A percentile compares a stretch with the other conserved stretches of the same genome.
phyloP scores from a whole-genome alignment of 2,888 invertebrate genomes.

The Drosophila cyrtoloma region DNA sequence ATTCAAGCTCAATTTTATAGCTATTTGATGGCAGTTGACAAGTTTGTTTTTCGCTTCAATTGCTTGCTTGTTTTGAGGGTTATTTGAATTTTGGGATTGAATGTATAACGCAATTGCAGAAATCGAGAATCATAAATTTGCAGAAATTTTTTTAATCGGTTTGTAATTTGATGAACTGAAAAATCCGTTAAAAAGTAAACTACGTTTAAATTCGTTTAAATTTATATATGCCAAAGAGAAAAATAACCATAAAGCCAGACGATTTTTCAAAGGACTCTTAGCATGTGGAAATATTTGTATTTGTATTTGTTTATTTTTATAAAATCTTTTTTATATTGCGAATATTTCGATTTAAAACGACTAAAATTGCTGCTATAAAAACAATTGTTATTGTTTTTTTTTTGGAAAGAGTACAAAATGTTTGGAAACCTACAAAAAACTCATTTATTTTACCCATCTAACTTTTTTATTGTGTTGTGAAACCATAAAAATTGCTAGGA shows the following conservation, averaged over 20 bases:
- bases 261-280: neutral
- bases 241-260: neutral
- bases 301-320: neutral
- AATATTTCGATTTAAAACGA: neutral
- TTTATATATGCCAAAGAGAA: neutral
- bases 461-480: constrained; percentile 16
- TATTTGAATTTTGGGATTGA: neutral
- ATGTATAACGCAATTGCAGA: neutral
- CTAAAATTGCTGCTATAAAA: neutral
- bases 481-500: neutral
- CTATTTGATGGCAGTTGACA: constrained; percentile 33
- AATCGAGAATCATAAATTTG: neutral
- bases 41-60: constrained; percentile 14
- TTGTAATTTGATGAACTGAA: neutral
- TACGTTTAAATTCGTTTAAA: neutral
- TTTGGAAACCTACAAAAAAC: neutral
- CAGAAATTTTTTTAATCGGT: neutral
- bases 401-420: neutral
- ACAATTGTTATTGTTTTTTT: neutral
- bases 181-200: neutral
- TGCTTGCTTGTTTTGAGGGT: neutral
- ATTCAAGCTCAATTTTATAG: constrained; percentile 19
- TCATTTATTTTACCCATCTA: neutral
- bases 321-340: neutral
- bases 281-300: neutral